These are phyloP conservation scores for Phallusia fumigata DNA, from an alignment of 23 tunicate species.

Conservation along the genomic window DNA sequence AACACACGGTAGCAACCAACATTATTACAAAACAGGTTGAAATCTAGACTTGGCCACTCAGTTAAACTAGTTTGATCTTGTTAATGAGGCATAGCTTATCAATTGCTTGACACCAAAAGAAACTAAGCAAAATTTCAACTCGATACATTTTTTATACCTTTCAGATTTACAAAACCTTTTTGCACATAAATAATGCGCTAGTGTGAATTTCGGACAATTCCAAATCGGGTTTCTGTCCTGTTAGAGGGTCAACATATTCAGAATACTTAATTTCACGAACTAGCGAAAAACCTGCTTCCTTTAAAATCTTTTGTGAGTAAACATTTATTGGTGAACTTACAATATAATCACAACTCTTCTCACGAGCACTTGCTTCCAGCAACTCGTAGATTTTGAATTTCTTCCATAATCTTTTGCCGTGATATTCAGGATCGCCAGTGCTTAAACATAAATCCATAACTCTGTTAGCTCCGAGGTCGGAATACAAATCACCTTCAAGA, in stretches of 20 bases:
- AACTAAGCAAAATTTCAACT: too few relatives aligned
- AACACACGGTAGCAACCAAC: too few relatives aligned
- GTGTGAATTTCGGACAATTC: background rate
- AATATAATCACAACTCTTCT: background rate
- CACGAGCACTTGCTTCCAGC: background rate
- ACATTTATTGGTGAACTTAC: background rate
- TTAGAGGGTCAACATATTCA: background rate
- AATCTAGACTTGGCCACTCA: too few relatives aligned
- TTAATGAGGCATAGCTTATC: too few relatives aligned
- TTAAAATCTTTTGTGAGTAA: background rate
- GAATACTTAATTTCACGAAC: background rate
- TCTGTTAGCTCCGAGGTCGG: background rate
- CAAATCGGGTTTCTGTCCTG: background rate
- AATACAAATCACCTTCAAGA: background rate
- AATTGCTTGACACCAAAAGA: too few relatives aligned
- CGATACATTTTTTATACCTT: too few relatives aligned
- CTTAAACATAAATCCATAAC: background rate
- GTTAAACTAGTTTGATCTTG: too few relatives aligned
- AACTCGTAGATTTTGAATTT: background rate
- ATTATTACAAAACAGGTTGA: too few relatives aligned
- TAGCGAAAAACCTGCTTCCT: background rate
- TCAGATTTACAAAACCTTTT: too few relatives aligned
- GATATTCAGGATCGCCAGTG: background rate
- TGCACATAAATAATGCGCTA: background rate
- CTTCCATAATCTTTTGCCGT: background rate